phyloP scores from a whole-genome alignment of 2,113 vertebrate genomes.

The Tinamus guttatus region DNA sequence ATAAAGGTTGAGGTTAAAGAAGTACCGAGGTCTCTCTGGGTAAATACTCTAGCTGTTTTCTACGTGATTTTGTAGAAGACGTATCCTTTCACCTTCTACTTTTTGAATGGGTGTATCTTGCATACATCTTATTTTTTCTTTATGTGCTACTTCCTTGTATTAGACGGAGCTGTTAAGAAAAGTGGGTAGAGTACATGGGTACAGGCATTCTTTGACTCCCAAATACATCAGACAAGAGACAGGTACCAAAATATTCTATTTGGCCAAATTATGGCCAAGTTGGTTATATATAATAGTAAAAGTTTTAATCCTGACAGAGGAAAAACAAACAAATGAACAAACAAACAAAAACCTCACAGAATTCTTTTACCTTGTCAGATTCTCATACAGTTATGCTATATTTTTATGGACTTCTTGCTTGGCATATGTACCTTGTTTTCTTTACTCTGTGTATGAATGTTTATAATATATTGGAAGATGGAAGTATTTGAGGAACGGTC shows the following conservation, averaged over 20 bases:
- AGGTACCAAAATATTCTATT: not conserved
- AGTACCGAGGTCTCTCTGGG: not conserved
- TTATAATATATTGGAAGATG: not conserved
- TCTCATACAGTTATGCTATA: not conserved
- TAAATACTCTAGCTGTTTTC: not conserved
- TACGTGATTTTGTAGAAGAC: not conserved
- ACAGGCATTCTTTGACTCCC: not conserved
- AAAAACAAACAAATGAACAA: not conserved
- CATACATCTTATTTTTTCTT: not conserved
- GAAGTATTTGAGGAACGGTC: not conserved
- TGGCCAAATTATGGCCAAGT: not conserved
- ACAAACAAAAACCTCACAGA: too few relatives aligned
- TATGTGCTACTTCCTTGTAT: not conserved
- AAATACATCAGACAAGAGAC: not conserved
- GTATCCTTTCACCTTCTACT: not conserved
- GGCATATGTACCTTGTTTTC: not conserved
- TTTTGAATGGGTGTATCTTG: not conserved
- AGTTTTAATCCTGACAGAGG: not conserved
- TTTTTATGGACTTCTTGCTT: not conserved
- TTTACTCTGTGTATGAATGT: not conserved
- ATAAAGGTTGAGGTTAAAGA: not conserved
- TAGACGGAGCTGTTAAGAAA: not conserved
- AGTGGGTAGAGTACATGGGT: not conserved
- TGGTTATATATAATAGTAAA: not conserved
- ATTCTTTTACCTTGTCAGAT: not conserved